Percentiles rank a stretch among this genome's conserved stretches.
phyloP scores from a whole-genome alignment of 2,888 invertebrate species.

The Chelonus formosanus region DNA sequence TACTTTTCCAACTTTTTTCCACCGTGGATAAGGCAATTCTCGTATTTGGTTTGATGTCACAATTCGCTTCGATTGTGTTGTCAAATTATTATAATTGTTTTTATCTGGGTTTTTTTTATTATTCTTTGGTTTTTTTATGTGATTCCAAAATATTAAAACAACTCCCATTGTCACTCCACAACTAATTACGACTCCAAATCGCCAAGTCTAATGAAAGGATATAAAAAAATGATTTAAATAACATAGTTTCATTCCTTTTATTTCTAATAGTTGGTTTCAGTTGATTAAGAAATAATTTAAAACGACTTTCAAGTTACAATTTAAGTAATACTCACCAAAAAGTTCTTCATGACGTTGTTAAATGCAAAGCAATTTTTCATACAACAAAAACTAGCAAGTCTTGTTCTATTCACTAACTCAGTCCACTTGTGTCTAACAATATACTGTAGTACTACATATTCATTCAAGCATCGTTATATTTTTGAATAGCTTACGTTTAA shows the following conservation, averaged over 20 bases:
- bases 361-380: too few species aligned
- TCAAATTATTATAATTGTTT: background rate
- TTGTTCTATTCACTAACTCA: too few species aligned
- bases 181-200: constrained; percentile 10
- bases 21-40: constrained; percentile 44
- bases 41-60: background rate
- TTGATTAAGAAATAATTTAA: background rate
- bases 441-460: too few species aligned
- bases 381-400: too few species aligned
- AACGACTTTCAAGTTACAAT: too few species aligned
- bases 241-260: too few species aligned
- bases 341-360: too few species aligned
- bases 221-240: background rate
- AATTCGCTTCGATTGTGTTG: background rate
- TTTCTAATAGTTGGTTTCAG: background rate
- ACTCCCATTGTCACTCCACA: constrained; percentile 23
- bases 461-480: too few species aligned
- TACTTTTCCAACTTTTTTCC: constrained; percentile 60
- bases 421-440: too few species aligned
- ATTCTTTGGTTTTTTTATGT: constrained; percentile 4
- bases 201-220: constrained; percentile 17
- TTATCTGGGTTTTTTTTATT: constrained; percentile 9
- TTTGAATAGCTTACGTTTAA: too few species aligned
- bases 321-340: too few species aligned
- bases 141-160: constrained; percentile 20